Conservation (phyloP, 1,140 invertebrate genomes). For the Pissodes strobi region DNA sequence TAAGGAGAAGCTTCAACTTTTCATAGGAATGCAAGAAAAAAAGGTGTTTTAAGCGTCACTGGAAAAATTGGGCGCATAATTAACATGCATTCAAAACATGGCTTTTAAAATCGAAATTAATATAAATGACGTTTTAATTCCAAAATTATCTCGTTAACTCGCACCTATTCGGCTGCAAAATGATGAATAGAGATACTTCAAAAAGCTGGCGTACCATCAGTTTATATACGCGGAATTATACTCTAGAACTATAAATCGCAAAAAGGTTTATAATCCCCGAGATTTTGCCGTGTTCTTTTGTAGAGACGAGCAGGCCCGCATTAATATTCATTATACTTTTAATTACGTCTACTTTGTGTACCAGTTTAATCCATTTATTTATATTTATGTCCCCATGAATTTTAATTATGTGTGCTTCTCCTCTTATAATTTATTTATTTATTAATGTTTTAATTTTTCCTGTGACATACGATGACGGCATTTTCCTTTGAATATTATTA, state of each 20-base stretch:
- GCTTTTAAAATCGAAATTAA: no score
- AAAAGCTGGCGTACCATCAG: neutral
- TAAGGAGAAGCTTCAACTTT: no score
- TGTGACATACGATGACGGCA: neutral
- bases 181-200: neutral
- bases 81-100: no score
- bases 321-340: constrained; percentile 54
- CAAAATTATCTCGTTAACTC: no score
- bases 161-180: no score
- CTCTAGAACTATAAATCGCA: constrained; percentile 29
- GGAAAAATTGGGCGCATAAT: no score
- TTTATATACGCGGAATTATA: neutral
- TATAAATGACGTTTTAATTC: no score
- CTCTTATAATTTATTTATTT: constrained; percentile 36
- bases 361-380: constrained; percentile 54
- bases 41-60: no score
- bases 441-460: constrained; percentile 32
- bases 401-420: constrained; percentile 44
- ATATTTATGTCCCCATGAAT: constrained; percentile 54
- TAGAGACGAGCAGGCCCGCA: constrained; percentile 38
- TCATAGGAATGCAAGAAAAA: no score
- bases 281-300: constrained; percentile 41
- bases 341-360: constrained; percentile 52
- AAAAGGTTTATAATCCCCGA: constrained; percentile 33
- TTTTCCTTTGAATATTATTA: constrained; percentile 2